Base-by-base conservation (phyloP, 1,140 invertebrate species). In the Tetramorium parvispinum region DNA sequence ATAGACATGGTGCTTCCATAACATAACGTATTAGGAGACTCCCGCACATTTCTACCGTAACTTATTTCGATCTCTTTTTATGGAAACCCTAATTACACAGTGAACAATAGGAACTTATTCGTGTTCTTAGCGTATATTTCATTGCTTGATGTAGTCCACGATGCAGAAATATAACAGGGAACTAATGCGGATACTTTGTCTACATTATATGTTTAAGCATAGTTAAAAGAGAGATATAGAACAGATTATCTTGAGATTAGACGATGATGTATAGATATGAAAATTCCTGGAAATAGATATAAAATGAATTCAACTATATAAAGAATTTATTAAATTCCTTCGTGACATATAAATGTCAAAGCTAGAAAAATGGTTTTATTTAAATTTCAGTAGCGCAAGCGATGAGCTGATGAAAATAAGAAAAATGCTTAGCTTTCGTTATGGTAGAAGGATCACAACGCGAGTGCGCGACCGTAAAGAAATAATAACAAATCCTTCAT, bases 401-500 rank as follows among this genome's bases (percentile, higher is more conserved):
- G 18, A 49, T 65, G 51, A 40, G 7, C 13, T 16, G 13, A 24
- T 51, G 27, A 5, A 79, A 70, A 70, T 68, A 81, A 55, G 7
- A 70, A 57, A 43, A 57, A 40, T n/a, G 46, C 11, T 40, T 53
- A 40, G n/a, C 21, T 78, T 49, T 68, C 21, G 49, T 81, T 55
- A 63, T 8, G 40, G 16, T 27, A 65, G 57, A 27, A 68, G 1
- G 7, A 61, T 32, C 13, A 18, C 1, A 5, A 51, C 7, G 10
- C 37, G 8, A 24, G 2, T 46, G 13, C 3, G 24, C 3, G 43
- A 63, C 18, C 10, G 68, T 53, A n/a, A n/a, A 32, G 13, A 57
- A 73, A 61, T 59, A 73, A 46, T 82, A 82, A 73, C 21, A 73
- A 75, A 83, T 83, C 13, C 13, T 75, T 32, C 18, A 32, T 49